Percentiles rank a stretch among this genome's conserved stretches.
Conservation (phyloP, 1,140 invertebrate species). For the Thaumetopoea pityocampa region DNA sequence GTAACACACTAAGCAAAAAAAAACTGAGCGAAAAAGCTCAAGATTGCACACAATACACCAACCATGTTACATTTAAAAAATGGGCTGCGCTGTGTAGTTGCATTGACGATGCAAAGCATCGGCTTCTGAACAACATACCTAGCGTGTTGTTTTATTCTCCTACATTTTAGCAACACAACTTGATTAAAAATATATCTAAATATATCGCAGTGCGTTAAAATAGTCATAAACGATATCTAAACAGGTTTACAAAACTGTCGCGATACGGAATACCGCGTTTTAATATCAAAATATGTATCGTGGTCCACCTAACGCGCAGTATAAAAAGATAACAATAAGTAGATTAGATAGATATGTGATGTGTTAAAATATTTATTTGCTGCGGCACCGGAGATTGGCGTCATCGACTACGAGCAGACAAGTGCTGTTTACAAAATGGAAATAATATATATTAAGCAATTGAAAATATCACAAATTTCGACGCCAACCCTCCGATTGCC, state of each 20-base stretch:
- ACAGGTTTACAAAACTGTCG: background rate
- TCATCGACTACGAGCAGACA: too few relatives aligned
- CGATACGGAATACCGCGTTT: conserved; percentile 7
- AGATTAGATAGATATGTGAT: conserved; percentile 68
- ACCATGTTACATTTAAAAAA: conserved; percentile 29
- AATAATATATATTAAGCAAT: conserved; percentile 13
- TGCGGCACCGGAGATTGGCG: conserved; percentile 36
- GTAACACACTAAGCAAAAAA: conserved; percentile 29
- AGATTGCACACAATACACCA: conserved; percentile 47
- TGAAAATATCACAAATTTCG: conserved; percentile 37
- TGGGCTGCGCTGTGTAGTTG: conserved; percentile 1
- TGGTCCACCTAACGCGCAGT: conserved; percentile 65
- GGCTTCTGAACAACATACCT: too few relatives aligned
- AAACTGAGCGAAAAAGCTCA: conserved; percentile 60
- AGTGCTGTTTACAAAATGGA: conserved; percentile 3
- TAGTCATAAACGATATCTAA: background rate
- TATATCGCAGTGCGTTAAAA: background rate
- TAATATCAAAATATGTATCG: conserved; percentile 24
- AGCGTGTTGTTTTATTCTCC: too few relatives aligned
- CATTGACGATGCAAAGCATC: too few relatives aligned
- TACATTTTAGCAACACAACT: conserved; percentile 7
- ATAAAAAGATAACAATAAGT: conserved; percentile 63
- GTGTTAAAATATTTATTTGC: conserved; percentile 54
- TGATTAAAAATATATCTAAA: background rate
- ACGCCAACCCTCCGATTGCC: conserved; percentile 32